phyloP scores from a whole-genome alignment of 2,797 vertebrate species.

The Cynopterus sphinx region DNA sequence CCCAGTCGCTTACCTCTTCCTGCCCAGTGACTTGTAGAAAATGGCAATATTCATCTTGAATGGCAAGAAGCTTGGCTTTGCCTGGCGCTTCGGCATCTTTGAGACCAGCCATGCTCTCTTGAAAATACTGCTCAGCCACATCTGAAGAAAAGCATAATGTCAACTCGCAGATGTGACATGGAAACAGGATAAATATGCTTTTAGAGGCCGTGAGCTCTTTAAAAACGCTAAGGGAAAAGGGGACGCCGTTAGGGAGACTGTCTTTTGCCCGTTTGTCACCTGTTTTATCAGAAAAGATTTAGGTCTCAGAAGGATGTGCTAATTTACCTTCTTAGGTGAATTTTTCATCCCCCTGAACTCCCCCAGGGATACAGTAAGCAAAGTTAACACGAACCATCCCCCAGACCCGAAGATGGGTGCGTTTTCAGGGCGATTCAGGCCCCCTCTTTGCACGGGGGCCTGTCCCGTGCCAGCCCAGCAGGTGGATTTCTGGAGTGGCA shows the following conservation, averaged over 20 bases:
- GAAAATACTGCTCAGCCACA: conserved; percentile 83
- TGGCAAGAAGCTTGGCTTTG: conserved; percentile 81
- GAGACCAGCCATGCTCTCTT: conserved; percentile 84
- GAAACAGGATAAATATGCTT: not conserved
- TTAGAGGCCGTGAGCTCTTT: not conserved
- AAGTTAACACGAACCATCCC: not conserved
- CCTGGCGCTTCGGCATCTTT: conserved; percentile 75
- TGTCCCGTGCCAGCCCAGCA: not conserved
- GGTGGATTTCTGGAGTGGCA: not conserved
- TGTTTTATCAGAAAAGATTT: not conserved
- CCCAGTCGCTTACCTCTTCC: conserved; percentile 77
- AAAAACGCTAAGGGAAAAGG: not conserved
- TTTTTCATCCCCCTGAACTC: not conserved
- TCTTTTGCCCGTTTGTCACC: not conserved
- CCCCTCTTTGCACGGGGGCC: not conserved
- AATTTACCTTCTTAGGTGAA: not conserved
- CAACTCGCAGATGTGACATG: not conserved
- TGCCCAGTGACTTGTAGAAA: conserved; percentile 85
- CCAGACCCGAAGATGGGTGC: not conserved
- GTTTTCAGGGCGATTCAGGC: not conserved
- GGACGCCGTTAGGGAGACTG: not conserved
- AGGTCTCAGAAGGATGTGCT: not conserved
- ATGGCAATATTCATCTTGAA: conserved; percentile 86
- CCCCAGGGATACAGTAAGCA: not conserved
- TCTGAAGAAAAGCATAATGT: conserved; percentile 70